Base-by-base conservation (phyloP, 2,797 vertebrate genomes). In the Staurois parvus region DNA sequence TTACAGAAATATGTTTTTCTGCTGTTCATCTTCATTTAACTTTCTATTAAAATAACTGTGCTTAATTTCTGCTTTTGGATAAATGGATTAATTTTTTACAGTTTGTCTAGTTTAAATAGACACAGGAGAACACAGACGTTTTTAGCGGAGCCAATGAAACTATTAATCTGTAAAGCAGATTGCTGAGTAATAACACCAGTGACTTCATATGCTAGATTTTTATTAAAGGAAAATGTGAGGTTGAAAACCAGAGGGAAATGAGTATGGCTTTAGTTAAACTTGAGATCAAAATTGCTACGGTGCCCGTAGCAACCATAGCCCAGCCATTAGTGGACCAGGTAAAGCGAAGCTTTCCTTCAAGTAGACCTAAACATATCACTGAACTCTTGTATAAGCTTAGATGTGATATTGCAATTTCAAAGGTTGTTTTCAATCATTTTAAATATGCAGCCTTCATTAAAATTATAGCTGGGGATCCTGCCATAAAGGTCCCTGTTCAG, bases 31-130 rank as follows among this genome's bases (percentile, higher is more conserved):
- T 68, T 59, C 19, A 34, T 68, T 76, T 26, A 21, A 69, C 45
- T 21, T 62, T 24, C 26, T 66, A 76, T 76, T 75, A 59, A 82
- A 74, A 29, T 66, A 26, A 74, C 76, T 68, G 37, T 66, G 34
- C 66, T 79, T 79, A 69, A 79, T 69, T 32, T 79, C 45, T 29
- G 48, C 29, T 34, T 80, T 30, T 52, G 64, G 42, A 80, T 80
- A 70, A 80, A 79, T 79, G 77, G 28, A 69, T 79, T 79, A 45
- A 21, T 69, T 69, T 79, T 69, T 42, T 79, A 67, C 21, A 52
- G 40, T 79, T 69, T 68, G 28, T 45, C 45, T 48, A 68, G 45
- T 79, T 79, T 79, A 69, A n/a, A 79, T 52, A 69, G 77, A 79
- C 40, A 40, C 76, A 8, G 24, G 76, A 79, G 66, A 30, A 69